Conservation (phyloP, 2,113 vertebrate species). For the Muntiacus muntjak region DNA sequence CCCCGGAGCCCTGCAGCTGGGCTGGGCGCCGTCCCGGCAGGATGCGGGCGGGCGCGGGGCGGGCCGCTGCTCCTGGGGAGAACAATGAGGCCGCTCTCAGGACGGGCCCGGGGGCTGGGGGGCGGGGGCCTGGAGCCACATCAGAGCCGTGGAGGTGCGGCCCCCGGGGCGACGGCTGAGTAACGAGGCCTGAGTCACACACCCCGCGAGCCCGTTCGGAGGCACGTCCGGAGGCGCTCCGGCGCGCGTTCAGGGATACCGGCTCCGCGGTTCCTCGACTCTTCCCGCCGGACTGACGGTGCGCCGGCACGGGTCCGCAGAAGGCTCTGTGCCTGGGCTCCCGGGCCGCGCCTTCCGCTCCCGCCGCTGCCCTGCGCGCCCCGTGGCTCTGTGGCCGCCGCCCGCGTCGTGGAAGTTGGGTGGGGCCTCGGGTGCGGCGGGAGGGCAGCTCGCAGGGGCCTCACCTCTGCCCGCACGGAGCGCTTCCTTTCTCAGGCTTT, state of each 20-base stretch:
- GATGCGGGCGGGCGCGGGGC: neutral
- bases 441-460: neutral
- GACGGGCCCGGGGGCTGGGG: slow-evolving; percentile 48
- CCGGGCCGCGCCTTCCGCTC: neutral
- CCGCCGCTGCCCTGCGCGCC: neutral
- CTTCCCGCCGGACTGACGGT: neutral
- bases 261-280: slow-evolving; percentile 46
- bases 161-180: slow-evolving; percentile 78
- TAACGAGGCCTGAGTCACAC: slow-evolving; percentile 80
- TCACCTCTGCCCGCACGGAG: neutral
- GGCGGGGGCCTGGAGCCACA: slow-evolving; percentile 72
- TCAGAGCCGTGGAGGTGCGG: slow-evolving; percentile 78
- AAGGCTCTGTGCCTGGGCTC: neutral
- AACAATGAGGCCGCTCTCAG: slow-evolving; percentile 70
- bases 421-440: neutral
- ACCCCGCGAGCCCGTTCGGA: slow-evolving; percentile 70
- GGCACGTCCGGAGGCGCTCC: slow-evolving; percentile 74
- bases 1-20: neutral
- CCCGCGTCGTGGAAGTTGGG: no score
- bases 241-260: slow-evolving; percentile 71
- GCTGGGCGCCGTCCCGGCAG: slow-evolving; percentile 5
- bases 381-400: neutral
- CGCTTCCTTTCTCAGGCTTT: neutral
- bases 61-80: slow-evolving; percentile 40
- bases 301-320: neutral